Conservation (phyloP, 2,888 invertebrate genomes). For the Mystacides longicornis region DNA sequence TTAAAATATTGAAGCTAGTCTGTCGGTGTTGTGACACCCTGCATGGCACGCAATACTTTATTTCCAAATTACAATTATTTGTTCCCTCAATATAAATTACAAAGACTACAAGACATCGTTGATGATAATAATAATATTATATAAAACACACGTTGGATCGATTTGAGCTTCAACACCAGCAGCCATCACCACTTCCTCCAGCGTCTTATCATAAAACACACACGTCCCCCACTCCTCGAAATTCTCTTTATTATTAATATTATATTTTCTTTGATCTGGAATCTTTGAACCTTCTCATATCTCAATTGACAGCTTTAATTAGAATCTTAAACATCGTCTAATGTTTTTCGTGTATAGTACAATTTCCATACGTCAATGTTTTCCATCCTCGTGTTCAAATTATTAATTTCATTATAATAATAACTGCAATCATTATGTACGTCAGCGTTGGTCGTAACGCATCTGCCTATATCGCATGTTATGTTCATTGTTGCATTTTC, state of each 20-base stretch:
- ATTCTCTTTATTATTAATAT: background rate
- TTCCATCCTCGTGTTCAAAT: background rate
- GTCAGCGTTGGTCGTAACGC: too few relatives aligned
- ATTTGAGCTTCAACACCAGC: background rate
- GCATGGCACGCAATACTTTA: too few relatives aligned
- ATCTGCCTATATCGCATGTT: too few relatives aligned
- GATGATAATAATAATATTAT: background rate
- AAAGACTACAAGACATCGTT: background rate
- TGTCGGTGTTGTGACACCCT: too few relatives aligned
- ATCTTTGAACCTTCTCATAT: constrained; percentile 10
- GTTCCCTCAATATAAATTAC: too few relatives aligned
- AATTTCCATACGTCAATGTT: constrained; percentile 19
- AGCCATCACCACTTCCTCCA: background rate
- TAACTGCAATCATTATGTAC: too few relatives aligned
- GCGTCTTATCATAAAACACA: constrained; percentile 4
- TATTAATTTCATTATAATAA: constrained; percentile 1
- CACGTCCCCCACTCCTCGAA: too few relatives aligned
- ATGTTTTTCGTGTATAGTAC: constrained; percentile 16
- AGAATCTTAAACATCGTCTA: constrained; percentile 7
- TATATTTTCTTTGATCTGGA: constrained; percentile 15
- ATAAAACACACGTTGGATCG: background rate
- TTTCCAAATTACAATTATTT: too few relatives aligned
- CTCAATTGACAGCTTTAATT: constrained; percentile 17
- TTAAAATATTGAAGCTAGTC: too few relatives aligned
- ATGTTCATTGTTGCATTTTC: too few relatives aligned